A percentile compares a stretch with the other conserved stretches of the same genome.
Evolutionary conservation across 2,888 invertebrate genomes (phyloP).

Genomic region (Agelastica alni): DNA sequence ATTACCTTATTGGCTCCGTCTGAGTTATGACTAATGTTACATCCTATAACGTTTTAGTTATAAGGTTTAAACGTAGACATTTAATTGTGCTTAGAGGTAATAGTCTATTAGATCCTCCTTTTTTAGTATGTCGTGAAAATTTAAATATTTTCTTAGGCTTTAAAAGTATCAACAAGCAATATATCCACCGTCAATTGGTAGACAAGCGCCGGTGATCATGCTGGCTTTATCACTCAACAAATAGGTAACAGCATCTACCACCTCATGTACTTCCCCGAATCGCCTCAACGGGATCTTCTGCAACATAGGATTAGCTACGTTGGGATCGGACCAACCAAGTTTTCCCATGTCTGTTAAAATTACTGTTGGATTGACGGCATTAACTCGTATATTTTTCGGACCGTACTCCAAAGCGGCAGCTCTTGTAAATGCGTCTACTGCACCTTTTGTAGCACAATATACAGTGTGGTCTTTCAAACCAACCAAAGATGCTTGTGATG

Average conservation of each 20-base stretch:
- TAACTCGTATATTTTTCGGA: constrained; percentile 81
- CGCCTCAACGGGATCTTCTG: constrained; percentile 79
- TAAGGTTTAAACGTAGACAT: too few species aligned
- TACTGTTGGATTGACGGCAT: constrained; percentile 92
- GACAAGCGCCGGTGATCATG: constrained; percentile 76
- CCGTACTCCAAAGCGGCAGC: constrained; percentile 88
- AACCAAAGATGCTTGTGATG: constrained; percentile 80
- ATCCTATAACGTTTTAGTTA: too few species aligned
- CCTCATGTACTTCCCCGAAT: constrained; percentile 79
- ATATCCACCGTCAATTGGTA: constrained; percentile 83
- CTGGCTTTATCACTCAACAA: constrained; percentile 78
- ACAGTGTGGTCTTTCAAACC: constrained; percentile 76
- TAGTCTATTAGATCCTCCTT: too few species aligned
- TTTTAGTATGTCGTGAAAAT: too few species aligned
- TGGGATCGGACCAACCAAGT: constrained; percentile 77
- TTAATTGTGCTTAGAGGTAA: too few species aligned
- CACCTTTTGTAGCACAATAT: constrained; percentile 87
- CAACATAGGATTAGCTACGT: constrained; percentile 71
- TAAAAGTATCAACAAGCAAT: too few species aligned
- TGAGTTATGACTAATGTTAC: too few species aligned
- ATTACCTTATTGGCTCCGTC: too few species aligned
- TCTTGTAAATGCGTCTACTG: constrained; percentile 81
- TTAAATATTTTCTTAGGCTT: too few species aligned
- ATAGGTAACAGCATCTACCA: constrained; percentile 77
- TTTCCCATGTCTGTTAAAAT: constrained; percentile 90